Conservation (phyloP, 2,113 vertebrate species). For the Coreoperca whiteheadi region DNA sequence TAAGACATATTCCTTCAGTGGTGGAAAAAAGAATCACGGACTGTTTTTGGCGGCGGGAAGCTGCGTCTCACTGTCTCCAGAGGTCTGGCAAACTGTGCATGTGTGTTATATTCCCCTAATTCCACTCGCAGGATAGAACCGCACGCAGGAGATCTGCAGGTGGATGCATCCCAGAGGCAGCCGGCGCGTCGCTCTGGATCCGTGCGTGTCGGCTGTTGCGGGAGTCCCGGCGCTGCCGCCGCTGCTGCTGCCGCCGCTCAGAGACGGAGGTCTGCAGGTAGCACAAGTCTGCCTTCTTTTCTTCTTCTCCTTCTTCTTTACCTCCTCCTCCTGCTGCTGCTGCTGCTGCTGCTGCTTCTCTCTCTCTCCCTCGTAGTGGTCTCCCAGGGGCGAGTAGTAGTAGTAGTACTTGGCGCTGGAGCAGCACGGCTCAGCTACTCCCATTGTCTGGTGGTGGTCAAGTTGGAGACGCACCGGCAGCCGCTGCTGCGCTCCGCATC, state of each 20-base stretch:
- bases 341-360: constrained; percentile 24
- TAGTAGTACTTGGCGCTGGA: constrained; percentile 83
- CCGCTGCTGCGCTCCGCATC: constrained; percentile 64
- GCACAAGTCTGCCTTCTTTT: constrained; percentile 68
- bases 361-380: constrained; percentile 71
- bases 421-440: constrained; percentile 88
- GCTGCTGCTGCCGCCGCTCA: constrained; percentile 35
- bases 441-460: constrained; percentile 89
- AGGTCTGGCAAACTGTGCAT: constrained; percentile 51
- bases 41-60: constrained; percentile 16
- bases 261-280: constrained; percentile 81
- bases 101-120: constrained; percentile 60
- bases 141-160: constrained; percentile 52
- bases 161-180: constrained; percentile 73
- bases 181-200: constrained; percentile 74
- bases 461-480: constrained; percentile 82
- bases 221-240: constrained; percentile 73
- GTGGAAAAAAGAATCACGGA: constrained; percentile 9
- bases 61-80: constrained; percentile 42
- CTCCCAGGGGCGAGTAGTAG: constrained; percentile 84
- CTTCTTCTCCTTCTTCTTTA: constrained; percentile 65
- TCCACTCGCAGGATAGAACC: constrained; percentile 45
- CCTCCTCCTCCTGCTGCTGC: constrained; percentile 34
- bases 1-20: constrained; percentile 57
- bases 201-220: constrained; percentile 69